Evolutionary conservation across 2,797 vertebrate genomes (phyloP).

Genomic region (Falco biarmicus): DNA sequence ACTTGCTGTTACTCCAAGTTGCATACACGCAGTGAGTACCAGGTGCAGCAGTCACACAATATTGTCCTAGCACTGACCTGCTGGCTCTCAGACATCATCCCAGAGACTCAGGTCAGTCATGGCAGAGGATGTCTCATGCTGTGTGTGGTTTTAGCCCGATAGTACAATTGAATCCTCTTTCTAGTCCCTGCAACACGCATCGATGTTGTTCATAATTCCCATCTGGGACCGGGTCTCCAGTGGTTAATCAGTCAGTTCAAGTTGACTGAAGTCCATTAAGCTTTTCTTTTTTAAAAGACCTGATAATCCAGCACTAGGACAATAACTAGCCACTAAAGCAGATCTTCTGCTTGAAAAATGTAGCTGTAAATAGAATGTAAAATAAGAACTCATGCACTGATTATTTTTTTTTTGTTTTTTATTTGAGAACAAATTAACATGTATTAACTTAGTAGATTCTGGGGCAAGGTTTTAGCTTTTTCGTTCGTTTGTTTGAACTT

Average conservation of each 20-base stretch:
- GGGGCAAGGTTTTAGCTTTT: neutral
- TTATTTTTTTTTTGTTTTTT: neutral
- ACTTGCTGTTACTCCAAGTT: neutral
- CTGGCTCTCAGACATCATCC: neutral
- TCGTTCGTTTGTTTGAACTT: neutral
- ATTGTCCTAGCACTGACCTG: neutral
- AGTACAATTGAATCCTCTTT: neutral
- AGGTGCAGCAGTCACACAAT: accelerated
- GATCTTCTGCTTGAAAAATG: neutral
- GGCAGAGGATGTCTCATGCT: neutral
- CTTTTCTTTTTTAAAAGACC: neutral
- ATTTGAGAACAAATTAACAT: neutral
- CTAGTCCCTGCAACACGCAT: neutral
- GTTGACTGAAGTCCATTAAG: neutral
- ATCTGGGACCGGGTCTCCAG: neutral
- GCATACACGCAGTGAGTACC: neutral
- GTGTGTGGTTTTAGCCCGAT: neutral
- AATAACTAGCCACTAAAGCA: neutral
- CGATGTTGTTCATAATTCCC: neutral
- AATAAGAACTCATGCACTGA: neutral
- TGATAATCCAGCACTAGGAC: neutral
- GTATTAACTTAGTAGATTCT: neutral
- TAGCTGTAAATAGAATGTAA: neutral
- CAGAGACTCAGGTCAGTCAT: neutral
- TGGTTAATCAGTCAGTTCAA: neutral